Evolutionary conservation across 2,888 invertebrate genomes (phyloP), one percentile per base, ranked within the genome.

Genomic region (Melolontha melolontha): DNA sequence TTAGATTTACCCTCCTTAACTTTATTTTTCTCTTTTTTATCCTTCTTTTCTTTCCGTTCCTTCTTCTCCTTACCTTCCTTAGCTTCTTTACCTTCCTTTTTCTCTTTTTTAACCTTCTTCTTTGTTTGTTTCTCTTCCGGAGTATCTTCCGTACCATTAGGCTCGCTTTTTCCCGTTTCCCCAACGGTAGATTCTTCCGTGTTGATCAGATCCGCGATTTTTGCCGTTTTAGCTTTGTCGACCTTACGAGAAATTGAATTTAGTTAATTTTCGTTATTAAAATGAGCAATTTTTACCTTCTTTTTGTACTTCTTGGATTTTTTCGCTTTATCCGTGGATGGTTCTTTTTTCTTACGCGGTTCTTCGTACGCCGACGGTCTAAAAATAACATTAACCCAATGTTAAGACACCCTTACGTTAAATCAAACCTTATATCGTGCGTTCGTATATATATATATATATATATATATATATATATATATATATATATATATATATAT

Each of bases 211-310:
- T 42, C 17, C 39, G 17, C 57, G 14, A 12, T 29, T 49, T 66
- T 49, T 42, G 42, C 62, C 85, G 86, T 11, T 85, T 84, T 84
- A 84, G 85, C 81, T 84, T 86, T 77, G 79, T 81, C 70, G 81
- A 44, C 79, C 69, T 84, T 83, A 69, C 84, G 83, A 67, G 77
- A 27, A 44, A 7, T 6, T 17, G 6, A 34, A 12, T 44, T 14
- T 2, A 16, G 64, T 66, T 7, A 49, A 44, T 10, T 1, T 22
- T 40, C n/a, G 51, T 34, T 49, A 16, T 14, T 75, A 75, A n/a
- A 77, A 62, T 34, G 44, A 6, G 8, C 29, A 17, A 40, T 39
- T 76, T 71, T 74, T 44, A 77, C 73, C 72, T 81, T 79, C 70
- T 84, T 84, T 41, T 80, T 79, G n/a, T 73, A 72, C 64, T 73